Percentiles rank a stretch among this genome's conserved stretches.
phyloP scores from a whole-genome alignment of 2,888 invertebrate genomes.

The Sepioteuthis lessoniana region DNA sequence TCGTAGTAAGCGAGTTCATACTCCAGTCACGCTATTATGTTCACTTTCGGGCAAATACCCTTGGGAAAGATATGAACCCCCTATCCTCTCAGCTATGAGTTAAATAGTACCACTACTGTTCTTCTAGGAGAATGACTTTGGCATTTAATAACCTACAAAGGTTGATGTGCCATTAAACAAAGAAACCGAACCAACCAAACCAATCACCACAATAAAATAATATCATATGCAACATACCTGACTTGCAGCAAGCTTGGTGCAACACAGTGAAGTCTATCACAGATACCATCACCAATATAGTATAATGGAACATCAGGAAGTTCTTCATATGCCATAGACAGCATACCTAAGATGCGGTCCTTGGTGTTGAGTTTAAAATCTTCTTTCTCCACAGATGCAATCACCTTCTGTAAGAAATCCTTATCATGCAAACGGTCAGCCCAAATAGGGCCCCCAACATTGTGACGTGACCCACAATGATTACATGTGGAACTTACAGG shows the following conservation, averaged over 20 bases:
- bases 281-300: constrained; percentile 87
- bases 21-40: no score
- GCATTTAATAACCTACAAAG: no score
- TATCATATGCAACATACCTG: constrained; percentile 77
- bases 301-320: constrained; percentile 88
- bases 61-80: no score
- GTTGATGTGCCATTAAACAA: no score
- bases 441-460: constrained; percentile 95
- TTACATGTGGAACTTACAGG: constrained; percentile 82
- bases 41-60: no score
- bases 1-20: no score
- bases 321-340: constrained; percentile 86
- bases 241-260: constrained; percentile 75
- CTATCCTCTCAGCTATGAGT: no score
- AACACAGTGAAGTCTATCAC: constrained; percentile 81
- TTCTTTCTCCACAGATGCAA: constrained; percentile 74
- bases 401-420: constrained; percentile 83
- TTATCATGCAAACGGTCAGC: constrained; percentile 87
- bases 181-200: no score
- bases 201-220: not conserved
- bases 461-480: constrained; percentile 85
- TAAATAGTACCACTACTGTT: no score
- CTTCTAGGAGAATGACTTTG: no score
- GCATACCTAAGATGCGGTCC: constrained; percentile 80
- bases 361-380: constrained; percentile 81